Conservation (phyloP, 2,113 vertebrate species). For the Gallinago undulata region DNA sequence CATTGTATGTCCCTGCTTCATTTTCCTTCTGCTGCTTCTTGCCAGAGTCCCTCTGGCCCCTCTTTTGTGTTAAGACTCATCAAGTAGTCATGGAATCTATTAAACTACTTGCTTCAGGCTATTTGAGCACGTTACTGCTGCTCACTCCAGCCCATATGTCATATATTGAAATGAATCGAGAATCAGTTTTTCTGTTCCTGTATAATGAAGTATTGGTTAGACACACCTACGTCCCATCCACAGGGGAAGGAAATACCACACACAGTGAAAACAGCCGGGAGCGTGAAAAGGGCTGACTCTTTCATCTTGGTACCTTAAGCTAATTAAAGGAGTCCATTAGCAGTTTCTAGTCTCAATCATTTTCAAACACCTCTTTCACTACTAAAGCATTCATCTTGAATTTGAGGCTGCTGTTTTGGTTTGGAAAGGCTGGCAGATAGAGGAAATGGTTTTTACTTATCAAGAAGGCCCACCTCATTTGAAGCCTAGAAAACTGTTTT, state of each 20-base stretch:
- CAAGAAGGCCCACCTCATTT: background rate
- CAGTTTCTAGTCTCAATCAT: background rate
- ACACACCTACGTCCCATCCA: background rate
- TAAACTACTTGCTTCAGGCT: constrained; percentile 42
- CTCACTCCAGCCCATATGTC: background rate
- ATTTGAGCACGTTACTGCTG: background rate
- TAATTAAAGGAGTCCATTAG: background rate
- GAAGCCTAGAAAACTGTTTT: background rate
- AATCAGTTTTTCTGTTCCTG: background rate
- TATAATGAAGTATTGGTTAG: background rate
- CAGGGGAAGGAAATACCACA: background rate
- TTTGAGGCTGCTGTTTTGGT: background rate
- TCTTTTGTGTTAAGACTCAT: constrained; percentile 61
- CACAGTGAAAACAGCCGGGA: background rate
- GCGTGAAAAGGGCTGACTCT: background rate
- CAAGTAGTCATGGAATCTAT: constrained; percentile 65
- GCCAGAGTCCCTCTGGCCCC: background rate
- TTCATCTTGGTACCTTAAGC: background rate
- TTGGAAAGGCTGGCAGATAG: background rate
- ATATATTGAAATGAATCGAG: background rate
- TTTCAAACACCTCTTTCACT: constrained; percentile 34
- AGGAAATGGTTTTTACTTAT: background rate
- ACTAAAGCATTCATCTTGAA: constrained; percentile 6
- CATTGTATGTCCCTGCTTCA: constrained; percentile 3
- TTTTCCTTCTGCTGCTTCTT: constrained; percentile 50